Evolutionary conservation across 1,140 invertebrate genomes (phyloP).

Genomic region (Pararge aegeria): DNA sequence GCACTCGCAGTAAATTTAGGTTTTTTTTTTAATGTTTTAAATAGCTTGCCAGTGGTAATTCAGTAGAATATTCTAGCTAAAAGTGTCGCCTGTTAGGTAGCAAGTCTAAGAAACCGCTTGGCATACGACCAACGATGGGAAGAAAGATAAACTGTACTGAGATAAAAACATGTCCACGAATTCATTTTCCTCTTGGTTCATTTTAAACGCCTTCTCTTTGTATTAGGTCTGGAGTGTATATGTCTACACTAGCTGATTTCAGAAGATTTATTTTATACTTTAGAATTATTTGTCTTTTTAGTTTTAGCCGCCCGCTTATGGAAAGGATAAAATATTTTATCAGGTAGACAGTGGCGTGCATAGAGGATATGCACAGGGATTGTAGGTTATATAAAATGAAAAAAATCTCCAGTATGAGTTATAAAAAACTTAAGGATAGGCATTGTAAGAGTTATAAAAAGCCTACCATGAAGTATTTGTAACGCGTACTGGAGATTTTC

Average conservation of each 20-base stretch:
- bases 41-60: slow-evolving; percentile 36
- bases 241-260: not conserved
- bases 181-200: slow-evolving; percentile 30
- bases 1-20: slow-evolving; percentile 23
- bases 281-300: no score
- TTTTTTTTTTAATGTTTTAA: slow-evolving; percentile 30
- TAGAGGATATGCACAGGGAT: no score
- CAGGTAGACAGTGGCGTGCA: no score
- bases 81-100: slow-evolving; percentile 34
- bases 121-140: slow-evolving; percentile 31
- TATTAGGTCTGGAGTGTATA: slow-evolving; percentile 10
- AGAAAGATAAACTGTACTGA: slow-evolving; percentile 30
- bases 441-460: no score
- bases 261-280: no score
- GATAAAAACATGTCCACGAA: slow-evolving; percentile 36
- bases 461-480: no score
- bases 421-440: no score
- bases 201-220: slow-evolving; percentile 18
- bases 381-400: no score
- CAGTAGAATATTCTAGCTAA: slow-evolving; percentile 33
- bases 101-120: slow-evolving; percentile 35
- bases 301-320: no score
- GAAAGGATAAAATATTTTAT: no score
- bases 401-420: no score
- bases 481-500: no score